Conservation (phyloP, 2,113 vertebrate species). For the Phylloscopus trochiloides region DNA sequence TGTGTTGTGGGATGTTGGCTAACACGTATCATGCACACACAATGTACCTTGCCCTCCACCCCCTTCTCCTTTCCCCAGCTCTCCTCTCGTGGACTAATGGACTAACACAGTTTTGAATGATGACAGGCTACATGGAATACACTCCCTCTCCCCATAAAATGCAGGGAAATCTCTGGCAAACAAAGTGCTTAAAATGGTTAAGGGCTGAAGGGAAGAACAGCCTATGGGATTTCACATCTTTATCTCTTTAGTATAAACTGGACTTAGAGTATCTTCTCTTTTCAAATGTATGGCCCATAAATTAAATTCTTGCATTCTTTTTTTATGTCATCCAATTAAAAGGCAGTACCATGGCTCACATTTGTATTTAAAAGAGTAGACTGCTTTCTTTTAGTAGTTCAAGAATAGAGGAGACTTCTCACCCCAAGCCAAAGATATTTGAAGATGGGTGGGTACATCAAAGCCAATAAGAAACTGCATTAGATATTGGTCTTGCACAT, state of each 20-base stretch:
- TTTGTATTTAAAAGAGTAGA: neutral
- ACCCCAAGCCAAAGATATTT: neutral
- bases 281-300: neutral
- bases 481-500: neutral
- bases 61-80: neutral
- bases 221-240: neutral
- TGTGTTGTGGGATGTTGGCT: slow-evolving; percentile 9
- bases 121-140: neutral
- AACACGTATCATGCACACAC: neutral
- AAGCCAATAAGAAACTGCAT: neutral
- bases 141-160: neutral
- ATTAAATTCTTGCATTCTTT: neutral
- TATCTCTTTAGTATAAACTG: neutral
- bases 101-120: neutral
- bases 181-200: neutral
- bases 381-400: neutral
- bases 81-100: neutral
- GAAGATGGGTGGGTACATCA: neutral
- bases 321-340: neutral
- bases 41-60: neutral
- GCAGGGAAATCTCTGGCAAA: neutral
- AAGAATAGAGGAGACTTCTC: neutral
- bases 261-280: neutral
- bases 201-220: neutral
- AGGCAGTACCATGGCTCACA: neutral